Base-by-base conservation (phyloP, 1,140 invertebrate species). In the Saccostrea glomerata region DNA sequence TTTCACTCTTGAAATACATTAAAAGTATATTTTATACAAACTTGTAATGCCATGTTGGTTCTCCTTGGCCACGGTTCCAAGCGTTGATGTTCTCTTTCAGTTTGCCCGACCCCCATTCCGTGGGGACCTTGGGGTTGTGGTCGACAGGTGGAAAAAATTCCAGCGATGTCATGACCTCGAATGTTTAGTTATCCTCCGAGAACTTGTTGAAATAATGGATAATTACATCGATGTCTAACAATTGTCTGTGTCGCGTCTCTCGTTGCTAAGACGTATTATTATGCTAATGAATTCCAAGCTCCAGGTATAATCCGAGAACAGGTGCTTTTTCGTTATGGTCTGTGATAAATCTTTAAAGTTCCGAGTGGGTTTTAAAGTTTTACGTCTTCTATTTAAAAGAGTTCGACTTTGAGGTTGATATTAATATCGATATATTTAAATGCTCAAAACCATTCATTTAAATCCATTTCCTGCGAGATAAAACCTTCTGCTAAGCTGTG, bases 41-140 rank as follows among this genome's bases (percentile, higher is more conserved):
- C 92, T 63, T 87, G 82, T 91, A 89, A 23, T 92, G 90, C 92
- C 91, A 92, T 20, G 91, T 91, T 30, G 91, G 89, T 17, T 86
- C 82, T 23, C 88, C 86, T 20, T 86, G 84, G n/a, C 87, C 85
- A 17, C 89, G 90, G 13, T 89, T 84, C 82, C 87, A 91, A 12
- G 90, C 63, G 84, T 92, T 88, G 1, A 88, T 88, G 82, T 92
- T 87, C 84, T 90, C 90, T 63, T 90, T 91, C 13, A 85, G 54
- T 86, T 90, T 90, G 20, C 91, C 91, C 20, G 92, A 90, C 17
- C 92, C 92, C 92, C 92, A 92, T 85, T 92, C 92, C n/a, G 83
- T 86, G 7, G 91, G 92, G 2, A 87, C 88, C 66, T 58, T 63
- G 47, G 85, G 87, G 23, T 55, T 63, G 73, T 87, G 87, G 25